phyloP scores from a whole-genome alignment of 2,888 invertebrate species.

The Calliscelio sp. region DNA sequence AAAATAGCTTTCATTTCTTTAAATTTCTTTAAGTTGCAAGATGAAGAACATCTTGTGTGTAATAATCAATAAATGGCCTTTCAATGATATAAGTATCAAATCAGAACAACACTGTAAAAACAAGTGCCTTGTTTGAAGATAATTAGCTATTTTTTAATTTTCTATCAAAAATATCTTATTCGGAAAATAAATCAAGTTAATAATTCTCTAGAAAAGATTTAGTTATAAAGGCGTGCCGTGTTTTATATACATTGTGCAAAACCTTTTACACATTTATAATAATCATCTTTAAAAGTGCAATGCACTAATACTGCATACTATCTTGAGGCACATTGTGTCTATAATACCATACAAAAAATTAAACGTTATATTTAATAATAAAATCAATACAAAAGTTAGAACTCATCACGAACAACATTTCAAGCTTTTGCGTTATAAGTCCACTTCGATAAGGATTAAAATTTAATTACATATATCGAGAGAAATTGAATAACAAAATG shows the following conservation, averaged over 20 bases:
- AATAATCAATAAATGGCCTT: constrained; percentile 41
- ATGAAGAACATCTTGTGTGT: constrained; percentile 21
- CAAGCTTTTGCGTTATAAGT: not conserved
- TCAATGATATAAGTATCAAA: constrained; percentile 40
- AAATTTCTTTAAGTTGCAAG: not conserved
- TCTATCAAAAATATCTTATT: too few species aligned
- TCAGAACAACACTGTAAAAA: too few species aligned
- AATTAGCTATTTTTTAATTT: too few species aligned
- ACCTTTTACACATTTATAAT: constrained; percentile 45
- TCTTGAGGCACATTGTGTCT: constrained; percentile 40
- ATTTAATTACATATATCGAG: not conserved
- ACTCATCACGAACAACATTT: constrained; percentile 31
- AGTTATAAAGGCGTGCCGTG: not conserved
- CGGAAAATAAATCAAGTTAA: constrained; percentile 12
- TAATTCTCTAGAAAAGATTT: constrained; percentile 13
- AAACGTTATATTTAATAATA: constrained; percentile 52
- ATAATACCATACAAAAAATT: constrained; percentile 40
- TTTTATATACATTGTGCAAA: constrained; percentile 2
- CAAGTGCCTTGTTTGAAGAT: too few species aligned
- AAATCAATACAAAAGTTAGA: constrained; percentile 42
- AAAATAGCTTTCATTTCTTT: constrained; percentile 51
- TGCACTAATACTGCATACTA: constrained; percentile 44
- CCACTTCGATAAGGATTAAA: not conserved
- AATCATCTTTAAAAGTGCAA: constrained; percentile 43
- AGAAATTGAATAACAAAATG: too few species aligned